Base-by-base conservation (phyloP, 2,888 invertebrate genomes). In the Protodeltote pygarga region DNA sequence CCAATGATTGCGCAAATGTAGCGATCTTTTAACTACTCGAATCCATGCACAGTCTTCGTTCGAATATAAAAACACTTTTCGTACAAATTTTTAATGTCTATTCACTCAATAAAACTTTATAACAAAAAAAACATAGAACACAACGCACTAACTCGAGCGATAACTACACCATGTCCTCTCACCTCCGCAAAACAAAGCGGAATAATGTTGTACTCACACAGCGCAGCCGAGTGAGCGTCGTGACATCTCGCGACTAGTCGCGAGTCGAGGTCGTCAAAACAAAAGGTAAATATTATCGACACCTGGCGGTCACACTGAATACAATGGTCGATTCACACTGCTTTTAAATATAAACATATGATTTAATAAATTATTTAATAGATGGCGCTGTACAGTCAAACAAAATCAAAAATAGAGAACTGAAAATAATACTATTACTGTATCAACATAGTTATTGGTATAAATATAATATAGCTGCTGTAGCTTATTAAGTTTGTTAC, bases 141-240 rank as follows among this genome's bases (percentile, higher is more conserved):
- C 82, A 81, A 83, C 72, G 61, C 70, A 73, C 71, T 54, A 73
- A 78, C 59, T 65, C 72, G 58, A 70, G 66, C 72, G 59, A 64
- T 55, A 54, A 65, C 51, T 23, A 68, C 75, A 72, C 71, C 54
- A 79, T 78, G 89, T 87, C 87, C 86, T 85, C 80, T 87, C 86
- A 82, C 84, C 89, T 89, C 90, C 89, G 90, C 92, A 89, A 91
- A 92, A 92, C 92, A 91, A 92, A 92, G 92, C 91, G 92, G 92
- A 91, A 91, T 77, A 75, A 75, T 75, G 59, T 73, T 58, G 47
- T 50, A 51, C 41, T 73, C 55, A 45, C 48, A 51, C 41, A 38
- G 52, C 32, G 51, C 65, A 52, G 62, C 55, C 55, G 71, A 70
- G 59, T 65, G 70, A 70, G 63, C 74, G 71, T 76, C 74, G 71